Percentiles rank a stretch among this genome's conserved stretches.
These are phyloP conservation scores for Ectropis grisescens DNA, from an alignment of 1,140 invertebrate species.

Conservation along the genomic window DNA sequence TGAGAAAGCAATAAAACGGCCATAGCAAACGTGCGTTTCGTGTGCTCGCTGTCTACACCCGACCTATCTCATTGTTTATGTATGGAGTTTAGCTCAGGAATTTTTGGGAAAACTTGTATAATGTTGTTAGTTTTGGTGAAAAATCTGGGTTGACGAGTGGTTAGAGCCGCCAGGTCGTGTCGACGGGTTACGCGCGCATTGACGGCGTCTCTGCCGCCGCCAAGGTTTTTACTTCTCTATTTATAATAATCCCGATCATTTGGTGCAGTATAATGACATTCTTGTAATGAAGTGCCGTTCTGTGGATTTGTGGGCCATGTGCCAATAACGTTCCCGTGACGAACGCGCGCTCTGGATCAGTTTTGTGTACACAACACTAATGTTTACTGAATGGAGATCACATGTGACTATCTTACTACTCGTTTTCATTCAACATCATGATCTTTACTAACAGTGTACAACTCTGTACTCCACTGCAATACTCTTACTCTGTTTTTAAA, in stretches of 20 bases:
- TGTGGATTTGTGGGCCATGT: conserved; percentile 62
- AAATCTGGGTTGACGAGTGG: too few species aligned
- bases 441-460: too few species aligned
- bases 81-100: conserved; percentile 65
- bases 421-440: too few species aligned
- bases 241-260: conserved; percentile 65
- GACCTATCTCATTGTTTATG: conserved; percentile 69
- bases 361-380: conserved; percentile 46
- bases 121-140: conserved; percentile 51
- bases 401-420: conserved; percentile 13
- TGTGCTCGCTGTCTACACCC: conserved; percentile 64
- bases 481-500: too few species aligned
- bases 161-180: conserved; percentile 22
- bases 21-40: conserved; percentile 64
- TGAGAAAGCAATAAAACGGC: conserved; percentile 54
- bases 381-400: conserved; percentile 29
- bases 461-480: too few species aligned
- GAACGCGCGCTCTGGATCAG: conserved; percentile 31
- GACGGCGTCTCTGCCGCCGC: conserved; percentile 34
- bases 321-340: conserved; percentile 60
- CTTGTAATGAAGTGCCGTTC: conserved; percentile 61
- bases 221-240: conserved; percentile 62
- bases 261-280: conserved; percentile 65
- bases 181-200: conserved; percentile 24
- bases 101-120: conserved; percentile 51